Evolutionary conservation across 2,888 invertebrate genomes (phyloP), one percentile per base, ranked within the genome.

Genomic region (Drosophila vallismaia): DNA sequence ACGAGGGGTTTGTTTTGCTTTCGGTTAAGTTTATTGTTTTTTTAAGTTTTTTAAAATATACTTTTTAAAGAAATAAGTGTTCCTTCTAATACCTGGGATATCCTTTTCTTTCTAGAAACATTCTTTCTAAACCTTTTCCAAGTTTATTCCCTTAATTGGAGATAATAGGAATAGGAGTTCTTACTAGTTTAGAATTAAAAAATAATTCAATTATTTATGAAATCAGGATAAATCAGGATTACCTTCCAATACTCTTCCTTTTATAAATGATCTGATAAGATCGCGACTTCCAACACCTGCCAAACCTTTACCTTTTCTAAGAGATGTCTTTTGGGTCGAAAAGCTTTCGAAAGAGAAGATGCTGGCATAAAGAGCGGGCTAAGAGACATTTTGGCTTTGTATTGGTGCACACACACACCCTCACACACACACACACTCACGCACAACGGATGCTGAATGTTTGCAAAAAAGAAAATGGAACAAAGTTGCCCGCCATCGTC

Each of bases 371-470:
- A 38, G 53, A 49, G 28, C 9, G 53, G 14, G 3, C 40, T 14
- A 14, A 42, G 40, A 42, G 40, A 4, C 14, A 29, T 33, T 46
- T 55, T 52, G 71, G 55, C 40, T 52, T 10, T 19, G 54, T 64
- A 71, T 73, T 71, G 67, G 51, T 53, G 50, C 48, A 54, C 49
- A 57, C 49, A 50, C 59, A 48, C 49, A 56, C 24, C 44, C 14
- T 45, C 1, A 5, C 12, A 14, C 2, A 12, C n/a, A 10, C 36
- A 12, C 36, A 36, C 36, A n/a, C 36, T 44, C 28, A 51, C 33
- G 24, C 40, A 26, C 8, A 63, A 38, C 79, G 86, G 85, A 74
- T 82, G 84, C 85, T 81, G 85, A 51, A 52, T 74, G 85, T 74
- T 83, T 81, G 81, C 76, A 4, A 59, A 64, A 51, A 64, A 46